Percentiles rank a stretch among this genome's conserved stretches.
These are phyloP conservation scores for Abrostola tripartita DNA, from an alignment of 2,888 invertebrate genomes.

Conservation along the genomic window DNA sequence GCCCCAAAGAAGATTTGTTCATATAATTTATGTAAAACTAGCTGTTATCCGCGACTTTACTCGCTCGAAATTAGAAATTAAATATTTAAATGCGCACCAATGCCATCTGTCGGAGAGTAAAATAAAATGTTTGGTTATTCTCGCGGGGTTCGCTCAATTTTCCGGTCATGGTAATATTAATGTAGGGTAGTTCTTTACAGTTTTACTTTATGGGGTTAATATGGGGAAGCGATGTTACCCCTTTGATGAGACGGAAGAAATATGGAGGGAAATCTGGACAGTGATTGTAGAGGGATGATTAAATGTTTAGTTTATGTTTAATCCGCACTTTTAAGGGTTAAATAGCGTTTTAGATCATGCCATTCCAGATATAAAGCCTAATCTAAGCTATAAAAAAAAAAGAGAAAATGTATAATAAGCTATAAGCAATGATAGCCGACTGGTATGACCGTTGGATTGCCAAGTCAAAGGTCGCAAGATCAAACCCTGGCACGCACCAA, in stretches of 20 bases:
- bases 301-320: no score
- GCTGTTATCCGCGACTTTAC: slow-evolving; percentile 53
- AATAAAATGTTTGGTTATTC: slow-evolving; percentile 48
- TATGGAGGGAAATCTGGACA: neutral
- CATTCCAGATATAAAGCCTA: no score
- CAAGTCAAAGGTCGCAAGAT: no score
- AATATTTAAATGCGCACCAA: slow-evolving; percentile 50
- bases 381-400: no score
- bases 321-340: no score
- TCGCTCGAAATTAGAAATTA: slow-evolving; percentile 56
- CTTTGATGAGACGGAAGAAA: neutral
- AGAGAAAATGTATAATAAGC: no score
- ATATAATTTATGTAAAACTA: slow-evolving; percentile 57
- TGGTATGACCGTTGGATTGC: no score
- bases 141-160: slow-evolving; percentile 41
- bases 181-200: slow-evolving; percentile 15
- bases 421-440: no score
- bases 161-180: slow-evolving; percentile 24
- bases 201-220: neutral
- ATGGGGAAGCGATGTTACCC: neutral
- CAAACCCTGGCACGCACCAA: no score
- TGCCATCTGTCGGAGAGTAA: slow-evolving; percentile 50
- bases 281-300: neutral
- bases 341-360: no score
- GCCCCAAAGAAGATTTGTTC: slow-evolving; percentile 54